These are phyloP conservation scores for Misgurnus mizolepis DNA, from an alignment of 2,113 vertebrate species.

Conservation along the genomic window DNA sequence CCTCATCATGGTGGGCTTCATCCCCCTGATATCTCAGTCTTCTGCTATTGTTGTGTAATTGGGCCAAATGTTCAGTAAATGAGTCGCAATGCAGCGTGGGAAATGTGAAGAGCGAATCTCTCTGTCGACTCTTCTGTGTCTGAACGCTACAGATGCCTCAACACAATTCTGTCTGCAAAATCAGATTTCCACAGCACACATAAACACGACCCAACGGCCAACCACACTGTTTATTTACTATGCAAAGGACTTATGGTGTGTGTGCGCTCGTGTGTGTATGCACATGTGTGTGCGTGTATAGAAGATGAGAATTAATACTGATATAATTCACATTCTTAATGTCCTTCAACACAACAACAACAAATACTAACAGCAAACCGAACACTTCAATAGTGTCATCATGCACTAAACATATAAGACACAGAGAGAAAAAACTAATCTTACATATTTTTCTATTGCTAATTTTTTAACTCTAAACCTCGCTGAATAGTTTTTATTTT, in stretches of 20 bases:
- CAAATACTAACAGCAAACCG: not conserved
- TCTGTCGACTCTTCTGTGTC: conserved; percentile 45
- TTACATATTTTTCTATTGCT: not conserved
- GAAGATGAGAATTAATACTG: conserved; percentile 2
- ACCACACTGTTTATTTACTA: conserved; percentile 70
- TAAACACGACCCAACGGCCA: conserved; percentile 66
- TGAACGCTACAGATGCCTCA: conserved; percentile 52
- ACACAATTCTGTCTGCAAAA: conserved; percentile 71
- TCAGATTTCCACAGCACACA: conserved; percentile 68
- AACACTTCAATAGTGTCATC: not conserved
- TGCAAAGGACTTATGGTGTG: conserved; percentile 59
- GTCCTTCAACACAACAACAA: not conserved
- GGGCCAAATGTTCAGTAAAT: conserved; percentile 64
- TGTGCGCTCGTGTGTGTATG: not conserved
- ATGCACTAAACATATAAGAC: not conserved
- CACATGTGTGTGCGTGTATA: not conserved
- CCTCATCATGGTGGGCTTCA: conserved; percentile 47
- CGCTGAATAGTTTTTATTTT: not conserved
- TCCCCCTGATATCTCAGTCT: conserved; percentile 62
- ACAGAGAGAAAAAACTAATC: not conserved
- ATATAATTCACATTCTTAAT: not conserved
- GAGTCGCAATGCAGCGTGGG: conserved; percentile 62
- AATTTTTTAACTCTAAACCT: not conserved
- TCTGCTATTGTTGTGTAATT: conserved; percentile 73
- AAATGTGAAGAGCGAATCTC: conserved; percentile 61